Percentiles rank a stretch among this genome's conserved stretches.
phyloP scores from a whole-genome alignment of 2,797 vertebrate species.

The Enteromius radiatus region DNA sequence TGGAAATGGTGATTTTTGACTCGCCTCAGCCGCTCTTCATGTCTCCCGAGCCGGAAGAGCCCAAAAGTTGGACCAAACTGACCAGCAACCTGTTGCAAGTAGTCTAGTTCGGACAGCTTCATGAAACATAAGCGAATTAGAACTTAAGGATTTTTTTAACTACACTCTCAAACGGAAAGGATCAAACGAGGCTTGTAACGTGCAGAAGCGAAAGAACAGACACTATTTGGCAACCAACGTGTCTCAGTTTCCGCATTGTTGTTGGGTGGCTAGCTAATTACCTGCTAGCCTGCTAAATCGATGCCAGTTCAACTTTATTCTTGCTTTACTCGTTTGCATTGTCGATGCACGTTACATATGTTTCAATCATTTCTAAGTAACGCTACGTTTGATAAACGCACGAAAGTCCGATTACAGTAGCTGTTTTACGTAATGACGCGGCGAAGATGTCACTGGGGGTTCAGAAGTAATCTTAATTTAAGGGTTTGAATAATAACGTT shows the following conservation, averaged over 20 bases:
- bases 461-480: not conserved
- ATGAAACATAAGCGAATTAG: not conserved
- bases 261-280: slow-evolving; percentile 46
- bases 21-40: slow-evolving; percentile 24
- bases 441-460: not conserved
- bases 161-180: not conserved
- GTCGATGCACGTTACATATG: not conserved
- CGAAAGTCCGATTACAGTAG: not conserved
- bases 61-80: slow-evolving; percentile 40
- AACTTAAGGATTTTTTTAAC: not conserved
- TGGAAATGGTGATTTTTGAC: not conserved
- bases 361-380: not conserved
- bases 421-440: not conserved
- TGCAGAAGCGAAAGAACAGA: not conserved
- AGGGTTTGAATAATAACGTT: not conserved
- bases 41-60: slow-evolving; percentile 42
- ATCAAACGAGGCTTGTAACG: not conserved
- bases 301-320: slow-evolving; percentile 21
- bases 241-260: slow-evolving; percentile 81
- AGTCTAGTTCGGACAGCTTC: not conserved
- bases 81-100: slow-evolving; percentile 54
- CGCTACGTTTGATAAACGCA: not conserved
- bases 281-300: slow-evolving; percentile 22
- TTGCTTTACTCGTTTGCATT: not conserved
- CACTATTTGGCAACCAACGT: slow-evolving; percentile 74